Base-by-base conservation (phyloP, 2,888 invertebrate genomes). In the Beris chalybata region DNA sequence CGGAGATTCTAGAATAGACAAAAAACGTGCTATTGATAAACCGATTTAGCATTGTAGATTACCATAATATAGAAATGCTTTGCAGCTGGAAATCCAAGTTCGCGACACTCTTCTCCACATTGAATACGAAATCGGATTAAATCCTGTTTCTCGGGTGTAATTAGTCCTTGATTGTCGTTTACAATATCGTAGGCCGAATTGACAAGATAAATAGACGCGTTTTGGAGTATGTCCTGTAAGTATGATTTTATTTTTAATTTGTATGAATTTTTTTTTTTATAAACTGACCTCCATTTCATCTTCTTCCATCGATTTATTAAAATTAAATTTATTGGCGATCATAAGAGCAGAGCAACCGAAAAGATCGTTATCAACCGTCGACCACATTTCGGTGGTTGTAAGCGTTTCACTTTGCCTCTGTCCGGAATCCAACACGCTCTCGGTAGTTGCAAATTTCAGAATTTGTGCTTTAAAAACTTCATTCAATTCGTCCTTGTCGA, bases 21-120 rank as follows among this genome's bases (percentile, higher is more conserved):
- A 22, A 38, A 38, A 38, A 7, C 38, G 1, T 38, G 9, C 3
- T 38, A 7, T 53, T 9, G 29, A 32, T n/a, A n/a, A 31, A 29
- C 5, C 12, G 22, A 43, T 22, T 5, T 22, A 50, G 11, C 32
- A 54, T 44, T 15, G 12, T 47, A n/a, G n/a, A n/a, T 53, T 63
- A 69, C 69, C 69, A 67, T 67, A 12, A 67, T 55, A 56, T 64
- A 53, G 29, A 66, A 69, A 15, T 67, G 50, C 13, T 66, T 44
- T 3, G 69, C 69, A 11, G 64, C 59, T 61, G 31, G 4, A 47
- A 13, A 58, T 31, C 64, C 65, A 3, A 69, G 47, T 15, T 57
- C 64, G 1, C 38, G 30, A 48, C 69, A 69, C 61, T 67, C 67
- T 47, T 64, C 13, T 6, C 64, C 69, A 38, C 56, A 65, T 45